Evolutionary conservation across 2,888 invertebrate species (phyloP).

Genomic region (Tetrapedia diversipes): DNA sequence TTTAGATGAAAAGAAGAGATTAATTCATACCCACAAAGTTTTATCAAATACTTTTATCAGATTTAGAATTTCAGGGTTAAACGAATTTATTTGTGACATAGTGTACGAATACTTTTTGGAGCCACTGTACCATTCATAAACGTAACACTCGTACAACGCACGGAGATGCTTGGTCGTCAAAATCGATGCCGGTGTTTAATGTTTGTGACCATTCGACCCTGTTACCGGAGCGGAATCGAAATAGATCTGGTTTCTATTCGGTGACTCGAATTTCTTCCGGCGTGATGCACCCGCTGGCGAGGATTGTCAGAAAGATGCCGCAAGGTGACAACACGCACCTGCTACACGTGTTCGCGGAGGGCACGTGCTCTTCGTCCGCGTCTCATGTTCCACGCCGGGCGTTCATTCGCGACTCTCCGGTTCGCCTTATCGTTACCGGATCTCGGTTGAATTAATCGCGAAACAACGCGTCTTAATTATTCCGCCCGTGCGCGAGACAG

Average conservation of each 20-base stretch:
- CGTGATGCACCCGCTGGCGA: neutral
- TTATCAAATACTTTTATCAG: too few relatives aligned
- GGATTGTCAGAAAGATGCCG: constrained; percentile 24
- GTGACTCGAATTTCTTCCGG: neutral
- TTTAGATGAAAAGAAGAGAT: too few relatives aligned
- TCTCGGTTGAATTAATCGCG: constrained; percentile 56
- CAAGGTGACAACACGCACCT: constrained; percentile 54
- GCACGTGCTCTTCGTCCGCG: constrained; percentile 61
- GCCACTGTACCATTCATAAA: too few relatives aligned
- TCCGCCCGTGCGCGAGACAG: constrained; percentile 16
- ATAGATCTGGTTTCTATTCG: neutral
- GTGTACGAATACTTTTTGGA: too few relatives aligned
- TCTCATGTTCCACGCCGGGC: constrained; percentile 61
- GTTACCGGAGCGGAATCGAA: neutral
- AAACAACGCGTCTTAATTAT: constrained; percentile 53
- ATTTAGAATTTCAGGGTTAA: too few relatives aligned
- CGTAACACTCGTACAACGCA: too few relatives aligned
- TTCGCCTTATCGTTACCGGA: constrained; percentile 62
- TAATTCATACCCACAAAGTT: too few relatives aligned
- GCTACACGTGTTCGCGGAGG: constrained; percentile 61
- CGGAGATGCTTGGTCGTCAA: too few relatives aligned
- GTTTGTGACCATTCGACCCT: neutral
- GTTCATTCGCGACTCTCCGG: constrained; percentile 44
- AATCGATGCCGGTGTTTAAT: too few relatives aligned
- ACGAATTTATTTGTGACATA: too few relatives aligned